A percentile compares a stretch with the other conserved stretches of the same genome.
Conservation (phyloP, 2,888 invertebrate genomes). For the Pachliopta kotzebuea region DNA sequence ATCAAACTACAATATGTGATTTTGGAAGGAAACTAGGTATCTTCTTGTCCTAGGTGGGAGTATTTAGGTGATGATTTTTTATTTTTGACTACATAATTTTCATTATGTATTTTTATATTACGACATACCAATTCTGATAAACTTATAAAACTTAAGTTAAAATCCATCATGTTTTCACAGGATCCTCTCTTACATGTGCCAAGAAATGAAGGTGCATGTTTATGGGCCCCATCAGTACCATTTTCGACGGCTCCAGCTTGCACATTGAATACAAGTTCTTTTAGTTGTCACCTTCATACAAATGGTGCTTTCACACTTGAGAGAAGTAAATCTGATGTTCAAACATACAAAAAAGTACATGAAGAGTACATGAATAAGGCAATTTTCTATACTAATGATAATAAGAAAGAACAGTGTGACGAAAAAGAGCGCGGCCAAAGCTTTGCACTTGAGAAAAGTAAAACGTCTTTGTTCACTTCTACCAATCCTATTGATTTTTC, state of each 20-base stretch:
- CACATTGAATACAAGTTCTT: slow-evolving; percentile 62
- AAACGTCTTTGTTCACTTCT: slow-evolving; percentile 59
- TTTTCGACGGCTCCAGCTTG: slow-evolving; percentile 70
- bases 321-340: slow-evolving; percentile 71
- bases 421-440: slow-evolving; percentile 37
- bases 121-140: too few species aligned
- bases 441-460: slow-evolving; percentile 63
- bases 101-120: too few species aligned
- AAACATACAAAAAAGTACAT: slow-evolving; percentile 56
- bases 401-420: slow-evolving; percentile 36
- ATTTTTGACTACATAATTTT: too few species aligned
- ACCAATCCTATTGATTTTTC: slow-evolving; percentile 53
- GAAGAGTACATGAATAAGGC: slow-evolving; percentile 53
- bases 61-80: too few species aligned
- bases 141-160: neutral
- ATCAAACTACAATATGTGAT: too few species aligned
- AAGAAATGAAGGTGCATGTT: slow-evolving; percentile 80
- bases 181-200: slow-evolving; percentile 82
- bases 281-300: slow-evolving; percentile 72
- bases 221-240: slow-evolving; percentile 71
- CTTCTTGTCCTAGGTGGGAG: too few species aligned
- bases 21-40: too few species aligned
- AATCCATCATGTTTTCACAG: slow-evolving; percentile 43
- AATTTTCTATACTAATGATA: slow-evolving; percentile 62
- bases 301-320: slow-evolving; percentile 67